A percentile compares a stretch with the other conserved stretches of the same genome.
Evolutionary conservation across 2,797 vertebrate species (phyloP).

Genomic region (Hypotaenidia okinawae): DNA sequence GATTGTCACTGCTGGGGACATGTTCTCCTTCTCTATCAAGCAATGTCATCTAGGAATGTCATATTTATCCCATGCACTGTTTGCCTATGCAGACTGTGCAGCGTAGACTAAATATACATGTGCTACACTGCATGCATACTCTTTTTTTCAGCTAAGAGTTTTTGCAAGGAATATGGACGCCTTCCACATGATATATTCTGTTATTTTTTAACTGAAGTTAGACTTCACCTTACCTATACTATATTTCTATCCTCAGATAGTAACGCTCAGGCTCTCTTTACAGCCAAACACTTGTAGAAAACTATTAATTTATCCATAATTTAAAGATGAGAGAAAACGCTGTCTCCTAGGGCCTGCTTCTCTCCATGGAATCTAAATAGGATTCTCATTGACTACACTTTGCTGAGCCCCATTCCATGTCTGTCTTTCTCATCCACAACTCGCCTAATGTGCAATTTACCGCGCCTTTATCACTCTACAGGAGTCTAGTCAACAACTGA

Average conservation of each 20-base stretch:
- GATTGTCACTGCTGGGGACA: background rate
- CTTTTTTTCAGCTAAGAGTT: background rate
- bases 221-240: background rate
- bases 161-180: background rate
- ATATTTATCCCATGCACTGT: background rate
- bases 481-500: slow-evolving; percentile 34
- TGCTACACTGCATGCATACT: background rate
- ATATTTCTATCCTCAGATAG: background rate
- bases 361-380: background rate
- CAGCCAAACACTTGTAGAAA: background rate
- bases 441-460: background rate
- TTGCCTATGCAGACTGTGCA: background rate
- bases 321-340: background rate
- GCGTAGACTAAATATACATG: background rate
- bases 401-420: background rate
- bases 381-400: background rate
- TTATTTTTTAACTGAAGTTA: background rate
- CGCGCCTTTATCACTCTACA: background rate
- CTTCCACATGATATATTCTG: background rate
- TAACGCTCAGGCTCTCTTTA: background rate
- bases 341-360: background rate
- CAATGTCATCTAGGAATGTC: background rate
- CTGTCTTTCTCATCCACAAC: background rate
- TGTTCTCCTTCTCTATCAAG: background rate
- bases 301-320: background rate